Evolutionary conservation across 2,797 vertebrate genomes (phyloP).

Genomic region (Decapterus maruadsi): DNA sequence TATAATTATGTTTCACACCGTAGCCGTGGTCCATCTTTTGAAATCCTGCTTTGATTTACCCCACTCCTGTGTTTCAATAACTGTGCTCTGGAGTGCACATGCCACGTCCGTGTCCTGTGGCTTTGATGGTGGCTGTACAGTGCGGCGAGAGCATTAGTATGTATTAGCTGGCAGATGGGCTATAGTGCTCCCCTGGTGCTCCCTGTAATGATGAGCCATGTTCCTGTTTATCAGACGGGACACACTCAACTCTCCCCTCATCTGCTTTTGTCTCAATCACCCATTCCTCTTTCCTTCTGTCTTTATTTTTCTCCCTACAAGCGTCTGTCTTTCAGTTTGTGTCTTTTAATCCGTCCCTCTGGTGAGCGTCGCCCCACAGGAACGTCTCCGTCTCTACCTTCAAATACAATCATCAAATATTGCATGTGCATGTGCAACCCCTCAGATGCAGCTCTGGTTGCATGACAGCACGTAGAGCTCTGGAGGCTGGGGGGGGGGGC

Average conservation of each 20-base stretch:
- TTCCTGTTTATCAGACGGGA: constrained; percentile 79
- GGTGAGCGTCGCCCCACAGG: constrained; percentile 36
- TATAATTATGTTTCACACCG: constrained; percentile 36
- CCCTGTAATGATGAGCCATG: constrained; percentile 80
- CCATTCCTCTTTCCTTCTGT: constrained; percentile 41
- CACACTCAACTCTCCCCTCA: constrained; percentile 71
- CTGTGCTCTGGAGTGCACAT: constrained; percentile 21
- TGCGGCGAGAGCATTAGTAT: constrained; percentile 68
- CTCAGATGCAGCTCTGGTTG: constrained; percentile 38
- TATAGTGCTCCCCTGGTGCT: constrained; percentile 70
- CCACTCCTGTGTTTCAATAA: constrained; percentile 24
- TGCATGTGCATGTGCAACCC: constrained; percentile 2
- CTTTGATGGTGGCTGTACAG: constrained; percentile 64
- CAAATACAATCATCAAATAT: constrained; percentile 46
- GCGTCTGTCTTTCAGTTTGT: constrained; percentile 9
- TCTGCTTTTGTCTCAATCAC: constrained; percentile 77
- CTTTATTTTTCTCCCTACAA: constrained; percentile 44
- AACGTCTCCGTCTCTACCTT: constrained; percentile 62
- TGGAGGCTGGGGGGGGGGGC: constrained; percentile 17
- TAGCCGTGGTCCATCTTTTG: constrained; percentile 22
- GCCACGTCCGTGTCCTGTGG: constrained; percentile 52
- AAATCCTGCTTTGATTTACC: constrained; percentile 52
- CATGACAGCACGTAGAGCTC: constrained; percentile 55
- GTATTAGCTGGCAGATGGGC: constrained; percentile 80
- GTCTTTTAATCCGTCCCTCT: constrained; percentile 25